Evolutionary conservation across 1,140 invertebrate species (phyloP), one percentile per base, ranked within the genome.

Genomic region (Drosophila azteca): DNA sequence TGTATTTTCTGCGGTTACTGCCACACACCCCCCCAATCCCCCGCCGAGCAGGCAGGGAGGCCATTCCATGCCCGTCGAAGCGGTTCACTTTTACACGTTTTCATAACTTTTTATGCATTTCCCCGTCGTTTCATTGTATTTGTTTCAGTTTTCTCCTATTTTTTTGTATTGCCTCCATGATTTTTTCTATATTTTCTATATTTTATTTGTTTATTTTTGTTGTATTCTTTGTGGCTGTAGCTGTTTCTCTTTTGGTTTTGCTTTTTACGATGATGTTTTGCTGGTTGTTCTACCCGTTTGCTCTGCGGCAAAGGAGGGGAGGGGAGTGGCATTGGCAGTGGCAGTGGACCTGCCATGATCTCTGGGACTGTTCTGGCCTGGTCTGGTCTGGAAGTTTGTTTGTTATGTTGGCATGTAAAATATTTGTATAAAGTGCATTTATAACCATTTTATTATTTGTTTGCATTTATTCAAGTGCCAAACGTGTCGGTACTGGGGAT

Each of bases 81-180:
- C 51, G 52, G 43, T 66, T 53, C 54, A 41, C 29, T 76, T 55
- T 71, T 78, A 62, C 62, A 82, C 57, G 69, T 70, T 77, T 85
- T 85, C 81, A 85, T 77, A 85, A 78, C 69, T 82, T 85, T 87
- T 85, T 85, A 82, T 78, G 74, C 65, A 81, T 66, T 49, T 58
- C 57, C 9, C 9, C 35, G 45, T 3, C 29, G 48, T 61, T 57
- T 51, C 53, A 55, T 77, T 79, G 77, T 62, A 66, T 59, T 61
- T 65, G 52, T 45, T 60, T 41, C 51, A 69, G 55, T 54, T 43
- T 54, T 54, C 61, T 49, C 54, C 52, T 49, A 20, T 20, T 50
- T 59, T 74, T 60, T 43, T 74, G 76, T 75, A 66, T 75, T 48
- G 72, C 54, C 68, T 22, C 64, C 64, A 60, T 65, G 70, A 74